A percentile compares a stretch with the other conserved stretches of the same genome.
Conservation (phyloP, 2,888 invertebrate genomes). For the Odontomyia ornata region DNA sequence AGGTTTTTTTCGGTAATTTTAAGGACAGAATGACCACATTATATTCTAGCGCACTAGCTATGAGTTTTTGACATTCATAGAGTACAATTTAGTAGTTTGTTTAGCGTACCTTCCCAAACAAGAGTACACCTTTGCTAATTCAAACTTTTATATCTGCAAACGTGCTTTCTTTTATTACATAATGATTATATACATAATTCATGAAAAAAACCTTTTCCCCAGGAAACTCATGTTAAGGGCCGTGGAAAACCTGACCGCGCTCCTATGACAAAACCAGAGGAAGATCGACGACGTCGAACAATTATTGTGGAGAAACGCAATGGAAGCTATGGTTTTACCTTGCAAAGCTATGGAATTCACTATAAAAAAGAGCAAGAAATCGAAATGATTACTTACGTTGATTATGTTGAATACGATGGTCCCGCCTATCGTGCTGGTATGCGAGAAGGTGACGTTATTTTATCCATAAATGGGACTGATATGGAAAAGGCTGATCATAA, state of each 20-base stretch:
- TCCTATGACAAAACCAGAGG: conserved; percentile 77
- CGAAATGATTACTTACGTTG: conserved; percentile 96
- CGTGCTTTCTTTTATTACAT: no score
- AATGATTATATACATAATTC: no score
- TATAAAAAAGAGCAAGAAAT: conserved; percentile 94
- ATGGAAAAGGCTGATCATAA: conserved; percentile 96
- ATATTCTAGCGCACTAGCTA: no score
- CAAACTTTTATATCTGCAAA: no score
- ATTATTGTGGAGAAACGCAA: conserved; percentile 92
- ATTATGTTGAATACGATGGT: conserved; percentile 92
- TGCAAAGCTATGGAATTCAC: conserved; percentile 97
- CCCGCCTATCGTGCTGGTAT: conserved; percentile 93
- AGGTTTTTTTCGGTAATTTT: no score
- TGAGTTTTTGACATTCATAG: no score
- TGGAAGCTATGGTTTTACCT: conserved; percentile 92
- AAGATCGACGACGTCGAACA: conserved; percentile 86
- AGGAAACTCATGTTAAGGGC: conserved; percentile 73
- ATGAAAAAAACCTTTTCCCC: no score
- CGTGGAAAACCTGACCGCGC: conserved; percentile 77
- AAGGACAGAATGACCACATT: no score
- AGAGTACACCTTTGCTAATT: no score
- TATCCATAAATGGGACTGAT: conserved; percentile 94
- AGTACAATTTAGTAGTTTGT: no score
- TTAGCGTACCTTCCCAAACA: no score
- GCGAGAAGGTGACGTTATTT: conserved; percentile 95